These are phyloP conservation scores for Calephelis virginiensis DNA, from an alignment of 1,140 invertebrate species.

Conservation along the genomic window DNA sequence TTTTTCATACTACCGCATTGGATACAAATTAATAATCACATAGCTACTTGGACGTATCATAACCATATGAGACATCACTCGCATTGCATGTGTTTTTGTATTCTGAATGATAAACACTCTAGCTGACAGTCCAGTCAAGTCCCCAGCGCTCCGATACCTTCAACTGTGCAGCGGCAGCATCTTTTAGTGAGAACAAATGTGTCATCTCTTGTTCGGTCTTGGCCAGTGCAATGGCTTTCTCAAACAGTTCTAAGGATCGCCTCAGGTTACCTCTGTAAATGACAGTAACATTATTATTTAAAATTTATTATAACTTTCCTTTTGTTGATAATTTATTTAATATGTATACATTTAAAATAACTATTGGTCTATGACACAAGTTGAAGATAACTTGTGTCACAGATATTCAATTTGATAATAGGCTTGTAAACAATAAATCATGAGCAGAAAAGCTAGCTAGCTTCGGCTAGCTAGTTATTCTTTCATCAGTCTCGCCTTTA, in stretches of 20 bases:
- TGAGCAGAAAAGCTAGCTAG: too few relatives aligned
- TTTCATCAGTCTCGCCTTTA: too few relatives aligned
- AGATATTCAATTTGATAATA: too few relatives aligned
- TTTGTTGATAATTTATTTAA: neutral
- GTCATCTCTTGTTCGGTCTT: constrained; percentile 92
- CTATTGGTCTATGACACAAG: too few relatives aligned
- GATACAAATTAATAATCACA: constrained; percentile 18
- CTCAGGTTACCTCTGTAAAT: constrained; percentile 89
- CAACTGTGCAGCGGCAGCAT: constrained; percentile 92
- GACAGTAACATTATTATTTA: constrained; percentile 32
- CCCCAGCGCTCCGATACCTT: constrained; percentile 89
- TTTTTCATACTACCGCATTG: constrained; percentile 13
- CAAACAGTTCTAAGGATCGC: constrained; percentile 90
- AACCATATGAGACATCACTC: constrained; percentile 47
- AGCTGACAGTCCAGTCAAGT: constrained; percentile 77
- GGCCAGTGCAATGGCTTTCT: constrained; percentile 92
- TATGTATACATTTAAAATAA: neutral
- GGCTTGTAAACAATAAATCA: too few relatives aligned
- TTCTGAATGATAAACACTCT: constrained; percentile 35
- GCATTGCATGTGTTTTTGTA: constrained; percentile 37
- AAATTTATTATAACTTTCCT: neutral
- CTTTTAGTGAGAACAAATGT: constrained; percentile 90
- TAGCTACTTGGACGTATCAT: constrained; percentile 33
- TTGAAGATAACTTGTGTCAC: neutral
- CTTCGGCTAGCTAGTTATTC: too few relatives aligned